These are phyloP conservation scores for Capreolus pygargus DNA, from an alignment of 2,113 vertebrate species.

Conservation along the genomic window DNA sequence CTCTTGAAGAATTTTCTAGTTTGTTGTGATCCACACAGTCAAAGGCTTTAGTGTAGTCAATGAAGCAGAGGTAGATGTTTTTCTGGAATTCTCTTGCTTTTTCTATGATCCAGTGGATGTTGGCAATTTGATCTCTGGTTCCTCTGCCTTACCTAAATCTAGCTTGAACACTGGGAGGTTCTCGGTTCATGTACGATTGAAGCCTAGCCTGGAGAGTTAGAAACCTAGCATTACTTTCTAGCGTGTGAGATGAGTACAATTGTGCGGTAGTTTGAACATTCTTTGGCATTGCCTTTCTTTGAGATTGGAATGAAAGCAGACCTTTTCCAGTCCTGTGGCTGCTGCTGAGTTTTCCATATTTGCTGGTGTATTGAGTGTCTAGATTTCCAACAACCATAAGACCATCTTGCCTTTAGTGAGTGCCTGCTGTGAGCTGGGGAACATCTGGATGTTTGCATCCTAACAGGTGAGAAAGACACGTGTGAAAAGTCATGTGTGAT, in stretches of 20 bases:
- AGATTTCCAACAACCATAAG: neutral
- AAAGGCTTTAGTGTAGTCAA: neutral
- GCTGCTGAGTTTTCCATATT: neutral
- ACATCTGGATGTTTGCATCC: neutral
- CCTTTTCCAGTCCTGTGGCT: neutral
- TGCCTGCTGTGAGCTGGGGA: too few species aligned
- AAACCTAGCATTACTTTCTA: neutral
- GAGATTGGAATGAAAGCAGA: neutral
- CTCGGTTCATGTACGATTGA: neutral
- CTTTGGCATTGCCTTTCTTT: neutral
- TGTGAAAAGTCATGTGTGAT: fast-evolving
- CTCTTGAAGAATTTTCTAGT: neutral
- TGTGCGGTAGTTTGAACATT: neutral
- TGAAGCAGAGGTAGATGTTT: neutral
- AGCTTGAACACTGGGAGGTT: neutral
- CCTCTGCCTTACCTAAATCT: neutral
- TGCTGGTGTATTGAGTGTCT: neutral
- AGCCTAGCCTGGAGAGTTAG: neutral
- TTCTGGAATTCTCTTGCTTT: neutral
- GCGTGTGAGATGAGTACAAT: neutral
- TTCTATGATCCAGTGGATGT: neutral
- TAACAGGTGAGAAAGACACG: fast-evolving
- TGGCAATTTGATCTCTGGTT: neutral
- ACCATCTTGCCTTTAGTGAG: neutral
- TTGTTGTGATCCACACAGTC: neutral